These are phyloP conservation scores for Champsocephalus gunnari DNA, from an alignment of 2,797 vertebrate species.

Conservation along the genomic window DNA sequence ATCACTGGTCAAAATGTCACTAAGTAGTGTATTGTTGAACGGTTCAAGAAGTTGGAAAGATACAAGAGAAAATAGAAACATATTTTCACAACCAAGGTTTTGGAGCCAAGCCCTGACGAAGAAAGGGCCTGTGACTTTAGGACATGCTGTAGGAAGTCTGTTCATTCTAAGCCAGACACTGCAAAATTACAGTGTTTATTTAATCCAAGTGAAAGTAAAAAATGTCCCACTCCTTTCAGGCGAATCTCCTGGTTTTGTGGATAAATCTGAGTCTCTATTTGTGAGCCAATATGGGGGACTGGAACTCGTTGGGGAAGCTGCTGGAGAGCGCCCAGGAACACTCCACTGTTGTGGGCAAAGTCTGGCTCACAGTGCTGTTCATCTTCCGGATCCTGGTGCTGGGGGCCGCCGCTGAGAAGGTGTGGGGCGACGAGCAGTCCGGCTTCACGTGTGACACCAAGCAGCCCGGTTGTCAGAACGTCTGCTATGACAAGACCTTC, in stretches of 20 bases:
- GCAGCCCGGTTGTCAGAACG: constrained; percentile 92
- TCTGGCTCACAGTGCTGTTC: constrained; percentile 92
- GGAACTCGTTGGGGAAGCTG: constrained; percentile 89
- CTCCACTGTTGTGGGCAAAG: constrained; percentile 92
- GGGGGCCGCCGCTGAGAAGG: constrained; percentile 88
- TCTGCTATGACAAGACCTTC: constrained; percentile 92
- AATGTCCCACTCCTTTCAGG: constrained; percentile 47
- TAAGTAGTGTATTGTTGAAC: neutral
- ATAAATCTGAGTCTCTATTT: constrained; percentile 44
- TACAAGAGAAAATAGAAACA: neutral
- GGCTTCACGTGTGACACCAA: constrained; percentile 93
- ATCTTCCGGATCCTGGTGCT: constrained; percentile 91
- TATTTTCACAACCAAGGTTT: neutral
- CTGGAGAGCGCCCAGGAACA: constrained; percentile 92
- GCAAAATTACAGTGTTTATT: neutral
- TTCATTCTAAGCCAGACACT: neutral
- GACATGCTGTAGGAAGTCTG: neutral
- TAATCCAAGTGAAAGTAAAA: neutral
- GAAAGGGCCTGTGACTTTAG: neutral
- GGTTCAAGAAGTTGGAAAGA: neutral
- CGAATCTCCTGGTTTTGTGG: constrained; percentile 47
- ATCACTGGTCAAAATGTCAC: neutral
- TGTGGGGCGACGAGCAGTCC: constrained; percentile 91
- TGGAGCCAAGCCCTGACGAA: neutral
- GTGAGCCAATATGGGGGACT: constrained; percentile 87